Evolutionary conservation across 2,797 vertebrate species (phyloP), one percentile per base, ranked within the genome.

Genomic region (Valencia hispanica): DNA sequence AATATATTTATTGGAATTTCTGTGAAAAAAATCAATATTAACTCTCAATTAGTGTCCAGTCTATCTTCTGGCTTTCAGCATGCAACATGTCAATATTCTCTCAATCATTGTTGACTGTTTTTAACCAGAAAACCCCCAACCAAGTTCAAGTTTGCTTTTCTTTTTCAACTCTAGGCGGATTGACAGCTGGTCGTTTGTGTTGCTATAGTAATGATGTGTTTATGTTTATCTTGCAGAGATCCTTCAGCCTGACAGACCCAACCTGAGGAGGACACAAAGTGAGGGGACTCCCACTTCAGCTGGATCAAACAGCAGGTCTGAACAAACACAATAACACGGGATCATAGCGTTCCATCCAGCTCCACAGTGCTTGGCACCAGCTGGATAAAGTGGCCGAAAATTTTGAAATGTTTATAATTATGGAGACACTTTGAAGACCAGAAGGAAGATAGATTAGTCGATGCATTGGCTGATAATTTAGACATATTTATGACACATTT

Each of bases 191-290:
- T 53, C 3, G 0, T 68, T 27, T 12, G 0, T 32, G 55, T 66
- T 65, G 41, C 6, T 70, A 1, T 41, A 41, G 1, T 68, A 4
- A 69, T 59, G 30, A 50, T 57, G 25, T 75, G 45, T 5, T 85
- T 36, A 20, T 84, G 72, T 90, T 65, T 79, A 77, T 89, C 27
- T 83, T 91, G 9, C 92, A 95, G 95, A 95, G 84, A 84, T 89
- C n/a, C 84, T 94, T 59, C 93, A 88, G 82, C 76, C 93, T 7
- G 93, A 94, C 75, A 86, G 92, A 81, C 92, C 92, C 55, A 92
- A 88, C 86, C 90, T 94, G 76, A 90, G 91, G 84, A 91, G 93
- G 87, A 93, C 93, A 12, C 94, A 94, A 85, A 95, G 91, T n/a
- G 94, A 95, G n/a, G 94, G 95, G 77, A 92, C 88, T 17, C 78